A percentile compares a stretch with the other conserved stretches of the same genome.
phyloP scores from a whole-genome alignment of 1,140 invertebrate species.

The Lordiphosa mommai region DNA sequence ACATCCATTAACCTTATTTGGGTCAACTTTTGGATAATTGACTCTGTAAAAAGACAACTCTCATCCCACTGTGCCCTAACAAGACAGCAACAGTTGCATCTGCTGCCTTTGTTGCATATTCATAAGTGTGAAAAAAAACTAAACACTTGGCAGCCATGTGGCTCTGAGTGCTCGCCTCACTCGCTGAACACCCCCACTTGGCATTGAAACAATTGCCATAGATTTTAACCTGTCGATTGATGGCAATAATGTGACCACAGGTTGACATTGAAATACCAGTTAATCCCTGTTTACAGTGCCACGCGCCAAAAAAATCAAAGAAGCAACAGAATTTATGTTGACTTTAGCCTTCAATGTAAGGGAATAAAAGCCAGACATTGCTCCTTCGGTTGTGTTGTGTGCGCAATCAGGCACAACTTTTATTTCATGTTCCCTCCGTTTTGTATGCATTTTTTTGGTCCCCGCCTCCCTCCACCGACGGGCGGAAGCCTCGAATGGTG shows the following conservation, averaged over 20 bases:
- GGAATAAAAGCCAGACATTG: not conserved
- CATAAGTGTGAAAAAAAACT: conserved; percentile 44
- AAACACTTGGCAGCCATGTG: conserved; percentile 38
- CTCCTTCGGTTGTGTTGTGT: conserved; percentile 34
- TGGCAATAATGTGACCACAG: conserved; percentile 3
- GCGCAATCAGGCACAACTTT: conserved; percentile 45
- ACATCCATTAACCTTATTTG: conserved; percentile 1
- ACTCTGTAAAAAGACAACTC: not conserved
- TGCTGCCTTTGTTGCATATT: conserved; percentile 4
- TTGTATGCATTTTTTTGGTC: too few species aligned
- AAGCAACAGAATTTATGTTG: not conserved
- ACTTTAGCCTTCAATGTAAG: not conserved
- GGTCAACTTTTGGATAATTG: too few species aligned
- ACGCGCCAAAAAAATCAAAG: conserved; percentile 8
- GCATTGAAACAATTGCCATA: conserved; percentile 50
- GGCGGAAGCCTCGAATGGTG: conserved; percentile 61
- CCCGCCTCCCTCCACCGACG: not conserved
- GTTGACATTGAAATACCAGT: conserved; percentile 53
- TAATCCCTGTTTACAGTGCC: conserved; percentile 48
- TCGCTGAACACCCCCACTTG: too few species aligned
- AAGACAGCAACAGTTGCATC: conserved; percentile 43
- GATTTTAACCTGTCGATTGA: not conserved
- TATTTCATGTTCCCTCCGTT: not conserved
- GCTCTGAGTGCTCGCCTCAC: conserved; percentile 10
- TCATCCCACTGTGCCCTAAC: conserved; percentile 15